Percentiles rank a stretch among this genome's conserved stretches.
Evolutionary conservation across 2,797 vertebrate genomes (phyloP).

Genomic region (Gallinago nigripennis): DNA sequence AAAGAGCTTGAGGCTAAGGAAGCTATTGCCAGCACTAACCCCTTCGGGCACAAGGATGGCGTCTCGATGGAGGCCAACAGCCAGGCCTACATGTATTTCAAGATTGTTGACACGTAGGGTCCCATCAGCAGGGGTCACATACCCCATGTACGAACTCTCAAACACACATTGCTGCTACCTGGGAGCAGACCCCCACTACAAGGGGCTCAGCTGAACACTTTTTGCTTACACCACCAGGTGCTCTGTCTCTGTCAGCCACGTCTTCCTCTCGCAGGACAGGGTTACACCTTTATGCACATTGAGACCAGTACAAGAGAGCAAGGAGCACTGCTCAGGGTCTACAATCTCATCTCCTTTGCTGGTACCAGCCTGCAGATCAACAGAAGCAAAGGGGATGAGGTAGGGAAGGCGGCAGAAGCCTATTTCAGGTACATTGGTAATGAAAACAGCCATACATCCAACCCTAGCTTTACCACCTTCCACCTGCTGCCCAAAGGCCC

Average conservation of each 20-base stretch:
- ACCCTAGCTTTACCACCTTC: neutral
- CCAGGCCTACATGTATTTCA: neutral
- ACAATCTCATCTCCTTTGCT: neutral
- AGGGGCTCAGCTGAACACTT: neutral
- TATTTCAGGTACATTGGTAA: neutral
- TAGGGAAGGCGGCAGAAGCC: neutral
- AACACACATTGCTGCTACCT: neutral
- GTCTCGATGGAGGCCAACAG: neutral
- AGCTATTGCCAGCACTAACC: neutral
- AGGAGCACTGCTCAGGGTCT: neutral
- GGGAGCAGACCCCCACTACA: neutral
- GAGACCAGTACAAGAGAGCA: neutral
- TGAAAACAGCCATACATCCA: accelerated
- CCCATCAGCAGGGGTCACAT: neutral
- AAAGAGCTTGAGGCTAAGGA: neutral
- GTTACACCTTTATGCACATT: accelerated
- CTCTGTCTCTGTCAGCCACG: neutral
- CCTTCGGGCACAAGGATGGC: neutral
- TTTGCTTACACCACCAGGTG: neutral
- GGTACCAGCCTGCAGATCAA: neutral
- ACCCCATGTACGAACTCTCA: neutral
- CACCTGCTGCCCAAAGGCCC: neutral
- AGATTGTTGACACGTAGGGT: accelerated
- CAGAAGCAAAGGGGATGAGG: neutral
- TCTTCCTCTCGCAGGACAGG: neutral